Conservation (phyloP, 2,797 vertebrate genomes). For the Antrozous pallidus region DNA sequence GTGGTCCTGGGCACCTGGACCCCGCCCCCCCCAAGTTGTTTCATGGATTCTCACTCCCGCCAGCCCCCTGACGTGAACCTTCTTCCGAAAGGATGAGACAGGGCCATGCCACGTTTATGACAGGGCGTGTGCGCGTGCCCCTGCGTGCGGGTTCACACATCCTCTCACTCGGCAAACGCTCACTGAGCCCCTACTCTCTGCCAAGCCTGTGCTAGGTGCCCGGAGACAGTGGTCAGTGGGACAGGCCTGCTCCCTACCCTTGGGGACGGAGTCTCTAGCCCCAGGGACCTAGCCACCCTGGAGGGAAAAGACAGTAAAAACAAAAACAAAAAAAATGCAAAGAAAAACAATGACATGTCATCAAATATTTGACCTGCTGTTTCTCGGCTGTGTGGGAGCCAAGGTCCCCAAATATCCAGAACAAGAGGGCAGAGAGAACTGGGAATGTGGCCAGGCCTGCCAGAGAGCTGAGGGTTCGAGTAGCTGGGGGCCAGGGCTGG, state of each 20-base stretch:
- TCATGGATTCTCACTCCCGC: rapidly evolving
- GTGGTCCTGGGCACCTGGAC: too few relatives aligned
- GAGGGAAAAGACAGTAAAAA: background rate
- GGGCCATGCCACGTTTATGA: rapidly evolving
- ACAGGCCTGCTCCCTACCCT: rapidly evolving
- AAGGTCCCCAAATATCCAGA: rapidly evolving
- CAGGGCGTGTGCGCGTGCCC: rapidly evolving
- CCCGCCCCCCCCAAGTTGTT: rapidly evolving
- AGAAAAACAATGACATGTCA: rapidly evolving
- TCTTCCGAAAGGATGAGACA: background rate
- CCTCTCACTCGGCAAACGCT: background rate
- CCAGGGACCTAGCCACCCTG: rapidly evolving
- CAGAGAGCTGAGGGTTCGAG: background rate
- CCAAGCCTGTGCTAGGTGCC: background rate
- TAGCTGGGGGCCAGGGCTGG: background rate
- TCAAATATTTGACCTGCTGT: rapidly evolving
- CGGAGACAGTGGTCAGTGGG: background rate
- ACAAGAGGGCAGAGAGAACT: rapidly evolving
- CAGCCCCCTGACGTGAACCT: rapidly evolving
- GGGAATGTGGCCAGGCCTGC: background rate
- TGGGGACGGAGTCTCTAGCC: rapidly evolving
- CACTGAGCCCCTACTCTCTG: rapidly evolving
- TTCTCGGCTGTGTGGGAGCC: rapidly evolving
- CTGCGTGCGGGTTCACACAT: rapidly evolving
- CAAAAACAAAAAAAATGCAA: rapidly evolving